Base-by-base conservation (phyloP, 2,113 vertebrate genomes). In the Indicator maculatus region DNA sequence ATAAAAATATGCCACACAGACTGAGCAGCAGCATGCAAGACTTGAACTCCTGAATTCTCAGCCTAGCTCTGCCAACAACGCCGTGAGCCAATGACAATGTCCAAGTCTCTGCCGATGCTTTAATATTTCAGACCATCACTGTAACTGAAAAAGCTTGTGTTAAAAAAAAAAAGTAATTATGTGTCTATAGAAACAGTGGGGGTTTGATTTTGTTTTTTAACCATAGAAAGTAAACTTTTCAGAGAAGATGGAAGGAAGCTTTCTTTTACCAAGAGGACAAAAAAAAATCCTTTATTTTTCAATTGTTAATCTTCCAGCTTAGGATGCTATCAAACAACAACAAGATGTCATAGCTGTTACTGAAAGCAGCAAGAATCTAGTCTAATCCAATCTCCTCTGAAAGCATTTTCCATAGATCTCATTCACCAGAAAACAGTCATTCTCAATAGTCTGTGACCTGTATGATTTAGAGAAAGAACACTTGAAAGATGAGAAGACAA, bases 41-140 rank as follows among this genome's bases (percentile, higher is more conserved):
- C 70, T 61, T 30, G 47, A 95, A 82, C 59, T 58, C 44, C 7
- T 26, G 12, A 75, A 5, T 79, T 76, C 39, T 73, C 69, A 76
- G n/a, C 39, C 45, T 12, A 3, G 56, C 64, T 85, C 66, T 85
- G 89, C 56, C 86, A 95, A 76, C 61, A 81, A 15, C n/a, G 9
- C 39, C 20, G 20, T 28, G 31, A 0, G 0, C 36, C 70, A 12
- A 1, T 27, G 63, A 84, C 45, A n/a, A 39, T 2, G 11, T 79
- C 81, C 87, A 76, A 79, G 52, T 21, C 55, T 87, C 77, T 60
- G 26, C 5, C 3, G 0, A 72, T 83, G 50, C 21, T 61, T 71
- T 71, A 60, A 47, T 67, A 63, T 38, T 76, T 69, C 66, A 81
- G 24, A n/a, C 28, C 12, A 65, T 19, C 58, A 55, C 27, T 55